phyloP scores from a whole-genome alignment of 2,888 invertebrate species.

The Agrochola lychnidis region DNA sequence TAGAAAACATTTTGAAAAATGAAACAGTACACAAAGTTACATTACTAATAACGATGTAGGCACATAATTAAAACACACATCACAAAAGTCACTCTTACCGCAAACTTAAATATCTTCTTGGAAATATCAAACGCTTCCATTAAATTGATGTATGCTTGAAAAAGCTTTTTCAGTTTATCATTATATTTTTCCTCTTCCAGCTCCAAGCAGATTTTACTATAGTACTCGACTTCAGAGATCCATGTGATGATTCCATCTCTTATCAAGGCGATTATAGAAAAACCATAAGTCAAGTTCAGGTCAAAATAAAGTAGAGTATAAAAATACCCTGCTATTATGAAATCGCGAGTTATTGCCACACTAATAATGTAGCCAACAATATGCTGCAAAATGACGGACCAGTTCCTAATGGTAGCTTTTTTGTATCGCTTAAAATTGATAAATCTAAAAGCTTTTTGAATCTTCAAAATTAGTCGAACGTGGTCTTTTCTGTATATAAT shows the following conservation, averaged over 20 bases:
- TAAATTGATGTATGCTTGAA: conserved; percentile 41
- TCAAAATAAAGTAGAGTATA: conserved; percentile 28
- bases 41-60: background rate
- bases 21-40: background rate
- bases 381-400: background rate
- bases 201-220: conserved; percentile 10
- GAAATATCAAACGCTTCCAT: conserved; percentile 40
- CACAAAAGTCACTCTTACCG: conserved; percentile 13
- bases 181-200: conserved; percentile 12
- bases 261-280: conserved; percentile 28
- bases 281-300: conserved; percentile 16
- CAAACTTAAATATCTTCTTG: conserved; percentile 40
- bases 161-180: conserved; percentile 14
- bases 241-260: conserved; percentile 37
- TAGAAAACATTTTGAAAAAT: background rate
- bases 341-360: background rate
- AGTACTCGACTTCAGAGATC: conserved; percentile 35
- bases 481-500: conserved; percentile 31
- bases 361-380: background rate
- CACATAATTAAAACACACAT: background rate
- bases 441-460: conserved; percentile 39
- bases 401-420: conserved; percentile 20
- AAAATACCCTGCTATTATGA: background rate
- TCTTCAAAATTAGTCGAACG: conserved; percentile 31
- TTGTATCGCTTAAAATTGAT: conserved; percentile 25